phyloP scores from a whole-genome alignment of 2,888 invertebrate species.

The Rosalia funebris region DNA sequence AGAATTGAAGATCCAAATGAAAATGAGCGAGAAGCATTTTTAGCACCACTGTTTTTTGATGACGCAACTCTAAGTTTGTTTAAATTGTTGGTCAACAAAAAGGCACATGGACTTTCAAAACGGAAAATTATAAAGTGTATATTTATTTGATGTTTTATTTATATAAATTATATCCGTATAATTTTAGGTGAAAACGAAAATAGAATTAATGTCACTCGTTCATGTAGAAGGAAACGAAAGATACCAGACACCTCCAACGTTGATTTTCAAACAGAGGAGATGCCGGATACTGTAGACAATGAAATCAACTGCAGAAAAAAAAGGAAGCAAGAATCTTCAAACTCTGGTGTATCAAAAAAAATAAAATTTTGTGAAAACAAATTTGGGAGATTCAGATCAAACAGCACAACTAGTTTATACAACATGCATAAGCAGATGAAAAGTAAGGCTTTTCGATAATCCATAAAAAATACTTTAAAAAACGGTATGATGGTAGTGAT shows the following conservation, averaged over 20 bases:
- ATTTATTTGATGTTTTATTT: slow-evolving; percentile 4
- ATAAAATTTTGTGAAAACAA: slow-evolving; percentile 36
- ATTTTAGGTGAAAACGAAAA: slow-evolving; percentile 1
- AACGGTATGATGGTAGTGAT: too few relatives aligned
- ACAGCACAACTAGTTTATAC: slow-evolving; percentile 34
- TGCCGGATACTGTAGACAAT: not conserved
- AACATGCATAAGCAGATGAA: slow-evolving; percentile 40
- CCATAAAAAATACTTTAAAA: too few relatives aligned
- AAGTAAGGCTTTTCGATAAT: slow-evolving; percentile 31
- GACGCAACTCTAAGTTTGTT: slow-evolving; percentile 44
- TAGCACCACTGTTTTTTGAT: slow-evolving; percentile 58
- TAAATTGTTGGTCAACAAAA: slow-evolving; percentile 40
- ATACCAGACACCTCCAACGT: slow-evolving; percentile 21
- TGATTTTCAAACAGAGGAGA: slow-evolving; percentile 5
- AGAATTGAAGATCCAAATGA: slow-evolving; percentile 57
- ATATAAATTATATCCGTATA: slow-evolving; percentile 1
- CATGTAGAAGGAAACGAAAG: slow-evolving; percentile 13
- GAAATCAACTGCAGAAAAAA: slow-evolving; percentile 5
- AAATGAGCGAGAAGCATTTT: slow-evolving; percentile 56
- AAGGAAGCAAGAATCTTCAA: slow-evolving; percentile 30
- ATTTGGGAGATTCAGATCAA: slow-evolving; percentile 27
- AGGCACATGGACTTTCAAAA: slow-evolving; percentile 3
- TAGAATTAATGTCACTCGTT: not conserved
- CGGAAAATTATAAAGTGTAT: slow-evolving; percentile 36
- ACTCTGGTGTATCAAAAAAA: slow-evolving; percentile 29